Evolutionary conservation across 2,888 invertebrate genomes (phyloP), one percentile per base, ranked within the genome.

Genomic region (Epinotia bilunana): DNA sequence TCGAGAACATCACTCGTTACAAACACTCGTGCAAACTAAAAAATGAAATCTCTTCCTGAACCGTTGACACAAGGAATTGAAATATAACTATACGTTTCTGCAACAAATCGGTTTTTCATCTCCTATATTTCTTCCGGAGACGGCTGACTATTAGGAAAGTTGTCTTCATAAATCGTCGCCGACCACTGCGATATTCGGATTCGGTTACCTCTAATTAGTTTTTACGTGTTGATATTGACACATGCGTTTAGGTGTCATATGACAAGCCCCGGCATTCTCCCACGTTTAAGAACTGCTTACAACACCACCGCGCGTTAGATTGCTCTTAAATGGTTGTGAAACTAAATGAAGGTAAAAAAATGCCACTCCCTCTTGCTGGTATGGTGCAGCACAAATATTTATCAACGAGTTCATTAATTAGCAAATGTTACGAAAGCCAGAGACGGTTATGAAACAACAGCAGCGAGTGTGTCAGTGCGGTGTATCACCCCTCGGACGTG

Each of bases 21-120:
- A n/a, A 89, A 84, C 84, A 86, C 83, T 86, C 84, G 80, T 81
- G 83, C 81, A 83, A 84, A 84, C 78, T 87, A 86, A 87, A 87
- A 86, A 89, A 86, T 81, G 77, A 80, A 82, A 82, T 83, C 82
- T 84, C 84, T 83, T 84, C 81, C 80, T 77, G 78, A 76, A 76
- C 75, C 79, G 84, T 83, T 86, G 88, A 88, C 86, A 84, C 78
- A 81, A 79, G 76, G 85, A 85, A 86, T 88, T 87, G 86, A 86
- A 87, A 87, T 84, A 81, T 83, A 83, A 82, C 82, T 77, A 77
- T 81, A 80, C 80, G 80, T 81, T 80, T 82, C 80, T 75, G 77
- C 78, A 73, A 78, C 77, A 78, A 79, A 80, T 55, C 43, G n/a
- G 65, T 75, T 75, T 71, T 73, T 55, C 61, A 60, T 67, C 65